Evolutionary conservation across 2,797 vertebrate species (phyloP), one percentile per base, ranked within the genome.

Genomic region (Chloroceryle inda): DNA sequence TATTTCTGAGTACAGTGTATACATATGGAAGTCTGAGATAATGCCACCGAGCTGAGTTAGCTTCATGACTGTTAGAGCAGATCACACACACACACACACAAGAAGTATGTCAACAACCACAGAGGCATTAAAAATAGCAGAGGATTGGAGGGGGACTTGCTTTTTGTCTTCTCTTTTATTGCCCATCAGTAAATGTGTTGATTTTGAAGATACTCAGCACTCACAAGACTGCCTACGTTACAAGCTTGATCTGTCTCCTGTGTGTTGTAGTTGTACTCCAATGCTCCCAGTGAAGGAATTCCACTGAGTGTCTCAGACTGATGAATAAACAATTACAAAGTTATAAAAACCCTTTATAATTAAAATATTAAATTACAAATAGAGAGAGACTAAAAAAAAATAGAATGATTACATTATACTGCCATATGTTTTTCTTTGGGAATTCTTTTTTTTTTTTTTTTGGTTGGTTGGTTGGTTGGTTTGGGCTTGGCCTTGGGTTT

Each of bases 181-280:
- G 89, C 33, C 85, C 66, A 86, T 88, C 79, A 88, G 63, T 50
- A 92, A 92, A 94, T 56, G 20, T 67, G 69, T 90, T 95, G 86
- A 89, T 78, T 96, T 94, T 86, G 80, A 96, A 94, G 69, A 73
- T 85, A 61, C 56, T 88, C 74, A 85, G 55, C 44, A 84, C 91
- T 74, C 87, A 45, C 0, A 7, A 88, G 75, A 79, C 73, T 49
- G 58, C 15, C 59, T 52, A 3, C 19, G 31, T 42, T 94, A 92
- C 73, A 66, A 92, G 91, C 71, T 63, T 67, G 27, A 76, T 90
- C 47, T 63, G 52, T 63, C 92, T 96, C 88, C 69, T 84, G 93
- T 63, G 76, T 50, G 33, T 53, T 89, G 79, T 67, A 89, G 69
- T 86, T 81, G 89, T 73, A 75, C 53, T 81, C 23, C 73, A 85